A percentile compares a stretch with the other conserved stretches of the same genome.
phyloP scores from a whole-genome alignment of 1,140 invertebrate species.

The Neomicropteryx cornuta region DNA sequence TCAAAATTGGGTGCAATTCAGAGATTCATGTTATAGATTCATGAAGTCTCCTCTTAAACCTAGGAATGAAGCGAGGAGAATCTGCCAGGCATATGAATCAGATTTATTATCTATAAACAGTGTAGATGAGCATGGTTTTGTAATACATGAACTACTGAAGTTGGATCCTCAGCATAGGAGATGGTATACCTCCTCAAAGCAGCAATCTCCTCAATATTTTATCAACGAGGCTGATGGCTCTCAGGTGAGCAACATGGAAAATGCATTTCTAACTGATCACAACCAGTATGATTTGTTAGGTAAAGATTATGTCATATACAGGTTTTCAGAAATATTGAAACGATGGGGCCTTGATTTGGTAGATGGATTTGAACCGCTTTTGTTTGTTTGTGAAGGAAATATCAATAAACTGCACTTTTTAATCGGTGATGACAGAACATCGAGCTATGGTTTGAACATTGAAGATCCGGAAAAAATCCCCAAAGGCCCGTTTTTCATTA shows the following conservation, averaged over 20 bases:
- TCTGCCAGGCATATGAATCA: slow-evolving; percentile 70
- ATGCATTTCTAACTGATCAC: slow-evolving; percentile 60
- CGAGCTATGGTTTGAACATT: slow-evolving; percentile 69
- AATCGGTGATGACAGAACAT: slow-evolving; percentile 65
- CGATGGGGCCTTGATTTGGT: slow-evolving; percentile 78
- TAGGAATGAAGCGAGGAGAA: slow-evolving; percentile 65
- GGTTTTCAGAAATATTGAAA: slow-evolving; percentile 56
- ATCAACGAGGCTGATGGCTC: slow-evolving; percentile 72
- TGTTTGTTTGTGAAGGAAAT: slow-evolving; percentile 85
- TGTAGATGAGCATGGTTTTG: slow-evolving; percentile 78
- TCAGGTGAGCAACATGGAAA: slow-evolving; percentile 65
- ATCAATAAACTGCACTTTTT: slow-evolving; percentile 53
- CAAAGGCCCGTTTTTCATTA: slow-evolving; percentile 77
- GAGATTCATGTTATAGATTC: slow-evolving; percentile 76
- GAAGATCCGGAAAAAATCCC: slow-evolving; percentile 71
- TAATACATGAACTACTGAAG: slow-evolving; percentile 63
- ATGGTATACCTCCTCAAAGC: slow-evolving; percentile 76
- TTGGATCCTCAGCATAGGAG: slow-evolving; percentile 74
- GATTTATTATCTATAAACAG: slow-evolving; percentile 71
- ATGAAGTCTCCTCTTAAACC: slow-evolving; percentile 71
- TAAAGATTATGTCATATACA: slow-evolving; percentile 48
- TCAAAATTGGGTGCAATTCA: slow-evolving; percentile 66
- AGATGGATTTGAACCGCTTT: slow-evolving; percentile 57
- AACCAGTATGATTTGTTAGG: slow-evolving; percentile 36
- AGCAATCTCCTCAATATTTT: slow-evolving; percentile 66